These are phyloP conservation scores for Ctenodactylus gundi DNA, from an alignment of 2,113 vertebrate species.

Conservation along the genomic window DNA sequence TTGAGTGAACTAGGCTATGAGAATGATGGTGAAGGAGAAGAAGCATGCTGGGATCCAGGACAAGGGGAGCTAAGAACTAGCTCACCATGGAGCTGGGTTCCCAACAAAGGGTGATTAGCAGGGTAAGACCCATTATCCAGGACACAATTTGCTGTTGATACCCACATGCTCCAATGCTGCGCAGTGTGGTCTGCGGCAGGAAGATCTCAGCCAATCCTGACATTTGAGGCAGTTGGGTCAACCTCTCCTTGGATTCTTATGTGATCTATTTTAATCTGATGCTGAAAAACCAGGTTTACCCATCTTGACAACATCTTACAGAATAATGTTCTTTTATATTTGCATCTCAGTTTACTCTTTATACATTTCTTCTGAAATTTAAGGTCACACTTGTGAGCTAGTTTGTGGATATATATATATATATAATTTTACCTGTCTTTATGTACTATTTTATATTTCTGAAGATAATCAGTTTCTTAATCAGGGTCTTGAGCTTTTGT, in stretches of 20 bases:
- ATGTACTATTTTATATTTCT: background rate
- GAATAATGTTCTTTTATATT: background rate
- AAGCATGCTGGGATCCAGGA: background rate
- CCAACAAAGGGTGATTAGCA: background rate
- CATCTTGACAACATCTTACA: background rate
- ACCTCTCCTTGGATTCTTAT: background rate
- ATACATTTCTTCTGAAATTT: background rate
- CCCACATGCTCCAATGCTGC: background rate
- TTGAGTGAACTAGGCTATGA: background rate
- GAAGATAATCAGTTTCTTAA: background rate
- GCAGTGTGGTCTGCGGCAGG: background rate
- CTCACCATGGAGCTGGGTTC: background rate
- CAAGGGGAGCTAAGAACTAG: background rate
- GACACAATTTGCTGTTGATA: background rate
- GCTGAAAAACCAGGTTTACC: background rate
- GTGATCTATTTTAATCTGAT: background rate
- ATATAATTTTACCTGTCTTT: background rate
- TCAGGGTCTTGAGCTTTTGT: background rate
- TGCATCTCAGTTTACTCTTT: background rate
- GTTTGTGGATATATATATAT: background rate
- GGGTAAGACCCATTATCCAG: too few relatives aligned
- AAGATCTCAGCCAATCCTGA: background rate
- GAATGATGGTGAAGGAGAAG: background rate
- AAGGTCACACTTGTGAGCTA: background rate
- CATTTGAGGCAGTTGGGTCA: background rate